Percentiles rank a stretch among this genome's conserved stretches.
Conservation (phyloP, 2,797 vertebrate genomes). For the Neosalanx taihuensis region DNA sequence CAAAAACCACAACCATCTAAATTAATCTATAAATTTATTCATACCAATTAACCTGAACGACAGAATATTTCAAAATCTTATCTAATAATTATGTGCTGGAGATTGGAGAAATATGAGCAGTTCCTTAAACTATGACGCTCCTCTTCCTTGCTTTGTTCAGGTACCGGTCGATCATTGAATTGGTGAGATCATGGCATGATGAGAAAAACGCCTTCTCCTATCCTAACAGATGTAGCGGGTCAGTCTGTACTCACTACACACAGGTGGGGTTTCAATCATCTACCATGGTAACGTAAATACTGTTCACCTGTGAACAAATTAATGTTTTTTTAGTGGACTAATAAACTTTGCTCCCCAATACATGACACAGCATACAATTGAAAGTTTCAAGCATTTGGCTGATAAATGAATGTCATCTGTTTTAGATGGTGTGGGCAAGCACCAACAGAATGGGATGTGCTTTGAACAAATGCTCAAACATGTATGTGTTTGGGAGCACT, state of each 20-base stretch:
- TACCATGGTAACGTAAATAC: neutral
- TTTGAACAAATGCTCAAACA: conserved; percentile 75
- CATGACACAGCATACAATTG: too few relatives aligned
- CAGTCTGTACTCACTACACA: conserved; percentile 87
- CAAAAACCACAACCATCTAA: neutral
- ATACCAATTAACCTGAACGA: too few relatives aligned
- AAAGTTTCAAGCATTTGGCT: too few relatives aligned
- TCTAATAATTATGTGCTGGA: neutral
- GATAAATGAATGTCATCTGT: neutral
- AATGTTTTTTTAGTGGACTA: too few relatives aligned
- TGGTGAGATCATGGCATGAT: conserved; percentile 81
- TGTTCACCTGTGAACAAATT: too few relatives aligned
- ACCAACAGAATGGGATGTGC: conserved; percentile 85
- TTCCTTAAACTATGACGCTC: conserved; percentile 2
- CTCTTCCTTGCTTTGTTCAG: conserved; percentile 53
- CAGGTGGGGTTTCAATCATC: conserved; percentile 63
- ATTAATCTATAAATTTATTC: too few relatives aligned
- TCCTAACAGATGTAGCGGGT: conserved; percentile 77
- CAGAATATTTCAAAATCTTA: too few relatives aligned
- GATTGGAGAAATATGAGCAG: neutral
- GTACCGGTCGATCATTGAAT: conserved; percentile 77
- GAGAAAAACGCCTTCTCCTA: conserved; percentile 81
- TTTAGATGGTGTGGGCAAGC: conserved; percentile 91
- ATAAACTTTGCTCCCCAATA: too few relatives aligned
- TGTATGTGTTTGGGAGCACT: conserved; percentile 77